Evolutionary conservation across 1,140 invertebrate species (phyloP), one percentile per base, ranked within the genome.

Genomic region (Batillaria attramentaria): DNA sequence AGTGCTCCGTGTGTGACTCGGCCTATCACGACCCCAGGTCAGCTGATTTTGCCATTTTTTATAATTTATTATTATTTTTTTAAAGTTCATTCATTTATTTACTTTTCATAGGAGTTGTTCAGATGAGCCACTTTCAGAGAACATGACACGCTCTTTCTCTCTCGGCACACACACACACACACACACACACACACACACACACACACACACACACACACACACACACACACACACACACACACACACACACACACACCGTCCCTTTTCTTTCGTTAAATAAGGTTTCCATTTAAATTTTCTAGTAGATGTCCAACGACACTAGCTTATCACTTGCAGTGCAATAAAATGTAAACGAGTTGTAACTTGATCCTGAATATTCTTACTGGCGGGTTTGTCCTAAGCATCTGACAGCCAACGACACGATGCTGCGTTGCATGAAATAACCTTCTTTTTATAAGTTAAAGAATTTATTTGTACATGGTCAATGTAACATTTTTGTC

Each of bases 121-220:
- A 24, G 46, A 50, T 50, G 46, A 24, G 46, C 10, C 10, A 24
- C 10, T 10, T 50, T 50, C 10, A 8, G 10, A 13, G 46, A 50
- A 50, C 10, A 13, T 50, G 46, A 50, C 10, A 50, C 46, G 10
- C 10, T 13, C 10, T 24, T 13, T 24, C 46, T 13, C 10, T 13
- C 10, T 50, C 10, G 10, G 46, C 24, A 50, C 46, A 50, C 57
- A 28, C 31, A 6, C 57, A 8, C 57, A 62, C 28, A 62, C 57
- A 16, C 57, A 28, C 8, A 62, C 57, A 62, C 57, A 13, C 57
- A 62, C 57, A n/a, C 57, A 62, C 57, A 62, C 57, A 62, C 57
- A 62, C 31, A 28, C 8, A 16, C 8, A 28, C 18, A 62, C 10
- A 28, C 57, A 28, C 6, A 6, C 57, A 28, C 31, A 28, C 13